Conservation (phyloP, 1,140 invertebrate species). For the Eumaeus atala region DNA sequence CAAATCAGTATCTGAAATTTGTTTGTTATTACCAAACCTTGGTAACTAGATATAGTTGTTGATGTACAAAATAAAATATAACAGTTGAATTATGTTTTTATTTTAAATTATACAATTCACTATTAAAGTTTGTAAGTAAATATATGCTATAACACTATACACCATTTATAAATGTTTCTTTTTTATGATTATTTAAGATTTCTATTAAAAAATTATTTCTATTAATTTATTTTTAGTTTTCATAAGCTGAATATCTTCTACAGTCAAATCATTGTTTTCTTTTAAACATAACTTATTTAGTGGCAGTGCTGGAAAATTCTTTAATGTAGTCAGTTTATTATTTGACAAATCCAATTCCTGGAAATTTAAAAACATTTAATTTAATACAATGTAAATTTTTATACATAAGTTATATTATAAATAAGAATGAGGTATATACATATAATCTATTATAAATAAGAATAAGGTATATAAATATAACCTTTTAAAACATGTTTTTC, state of each 20-base stretch:
- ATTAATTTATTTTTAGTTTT: constrained; percentile 35
- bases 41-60: constrained; percentile 4
- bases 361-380: constrained; percentile 27
- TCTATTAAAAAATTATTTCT: constrained; percentile 17
- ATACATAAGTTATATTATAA: too few species aligned
- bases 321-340: constrained; percentile 48
- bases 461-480: too few species aligned
- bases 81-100: constrained; percentile 9
- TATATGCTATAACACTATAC: too few species aligned
- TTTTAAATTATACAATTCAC: constrained; percentile 4
- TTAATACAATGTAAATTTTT: background rate
- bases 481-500: background rate
- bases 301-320: constrained; percentile 43
- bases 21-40: constrained; percentile 3
- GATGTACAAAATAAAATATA: constrained; percentile 15
- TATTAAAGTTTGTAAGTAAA: constrained; percentile 3
- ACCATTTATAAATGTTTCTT: too few species aligned
- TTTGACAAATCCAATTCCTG: constrained; percentile 52
- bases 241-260: constrained; percentile 39
- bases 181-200: too few species aligned
- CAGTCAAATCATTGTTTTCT: constrained; percentile 36
- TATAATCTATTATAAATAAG: too few species aligned
- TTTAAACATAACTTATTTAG: constrained; percentile 43
- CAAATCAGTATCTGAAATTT: constrained; percentile 15
- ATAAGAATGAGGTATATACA: too few species aligned